phyloP scores from a whole-genome alignment of 2,797 vertebrate genomes.

The Cercopithecus hamlyni region DNA sequence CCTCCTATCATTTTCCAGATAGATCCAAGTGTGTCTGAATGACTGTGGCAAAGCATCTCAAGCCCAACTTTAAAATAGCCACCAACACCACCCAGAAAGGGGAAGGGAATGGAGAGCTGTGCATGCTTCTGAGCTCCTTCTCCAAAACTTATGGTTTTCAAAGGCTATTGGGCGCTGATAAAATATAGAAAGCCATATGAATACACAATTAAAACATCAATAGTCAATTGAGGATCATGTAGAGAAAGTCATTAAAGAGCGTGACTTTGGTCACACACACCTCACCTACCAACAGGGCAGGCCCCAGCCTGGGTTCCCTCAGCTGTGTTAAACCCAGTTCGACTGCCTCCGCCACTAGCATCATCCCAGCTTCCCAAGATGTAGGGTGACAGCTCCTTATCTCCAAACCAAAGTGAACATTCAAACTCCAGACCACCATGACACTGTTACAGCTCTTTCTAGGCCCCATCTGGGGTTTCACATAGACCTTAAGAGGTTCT shows the following conservation, averaged over 20 bases:
- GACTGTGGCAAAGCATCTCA: not conserved
- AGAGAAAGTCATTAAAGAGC: too few species aligned
- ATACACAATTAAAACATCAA: not conserved
- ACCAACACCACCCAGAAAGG: not conserved
- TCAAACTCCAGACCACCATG: not conserved
- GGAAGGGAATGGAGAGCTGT: not conserved
- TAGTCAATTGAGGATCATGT: not conserved
- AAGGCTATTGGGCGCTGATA: not conserved
- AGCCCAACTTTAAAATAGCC: not conserved
- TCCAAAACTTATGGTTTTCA: not conserved
- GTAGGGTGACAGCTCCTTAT: not conserved
- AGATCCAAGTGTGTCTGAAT: too few species aligned
- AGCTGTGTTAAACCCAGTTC: not conserved
- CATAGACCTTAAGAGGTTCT: not conserved
- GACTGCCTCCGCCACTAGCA: not conserved
- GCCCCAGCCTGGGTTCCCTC: not conserved
- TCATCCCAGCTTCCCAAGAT: not conserved
- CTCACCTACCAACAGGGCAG: not conserved
- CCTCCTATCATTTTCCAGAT: not conserved
- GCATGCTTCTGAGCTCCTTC: not conserved
- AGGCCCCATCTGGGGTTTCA: not conserved
- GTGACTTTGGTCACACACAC: not conserved
- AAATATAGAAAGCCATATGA: not conserved
- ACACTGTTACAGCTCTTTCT: not conserved
- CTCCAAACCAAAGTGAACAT: not conserved